These are phyloP conservation scores for Hiodon alosoides DNA, from an alignment of 2,113 vertebrate genomes.

Conservation along the genomic window DNA sequence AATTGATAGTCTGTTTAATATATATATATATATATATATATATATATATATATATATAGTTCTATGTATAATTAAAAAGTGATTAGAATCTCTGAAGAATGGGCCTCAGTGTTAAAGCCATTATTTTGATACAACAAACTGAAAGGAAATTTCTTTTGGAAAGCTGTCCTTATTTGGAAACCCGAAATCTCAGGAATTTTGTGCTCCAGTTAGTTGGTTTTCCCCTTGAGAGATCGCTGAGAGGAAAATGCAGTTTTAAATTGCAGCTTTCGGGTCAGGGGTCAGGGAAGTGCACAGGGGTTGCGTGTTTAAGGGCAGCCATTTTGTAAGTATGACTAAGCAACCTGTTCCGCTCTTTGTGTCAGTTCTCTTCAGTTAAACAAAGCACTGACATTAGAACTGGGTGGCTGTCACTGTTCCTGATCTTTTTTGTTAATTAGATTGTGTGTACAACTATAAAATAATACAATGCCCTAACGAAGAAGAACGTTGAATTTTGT, in stretches of 20 bases:
- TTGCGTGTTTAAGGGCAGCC: constrained; percentile 36
- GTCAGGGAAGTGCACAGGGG: constrained; percentile 31
- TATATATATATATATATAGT: background rate
- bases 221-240: background rate
- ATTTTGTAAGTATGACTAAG: constrained; percentile 50
- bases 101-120: background rate
- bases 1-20: background rate
- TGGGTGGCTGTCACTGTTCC: background rate
- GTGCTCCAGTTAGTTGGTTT: background rate
- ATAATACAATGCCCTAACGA: too few species aligned
- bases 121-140: background rate
- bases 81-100: too few species aligned
- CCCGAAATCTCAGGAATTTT: background rate
- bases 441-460: background rate
- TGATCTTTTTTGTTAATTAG: background rate
- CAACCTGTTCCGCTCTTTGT: constrained; percentile 19
- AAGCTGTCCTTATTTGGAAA: background rate
- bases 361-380: background rate
- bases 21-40: too few species aligned
- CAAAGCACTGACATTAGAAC: background rate
- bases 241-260: constrained; percentile 15
- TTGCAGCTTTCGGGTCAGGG: constrained; percentile 27
- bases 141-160: background rate
- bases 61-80: background rate
- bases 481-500: too few species aligned